Evolutionary conservation across 2,797 vertebrate genomes (phyloP).

Genomic region (Lacerta agilis): DNA sequence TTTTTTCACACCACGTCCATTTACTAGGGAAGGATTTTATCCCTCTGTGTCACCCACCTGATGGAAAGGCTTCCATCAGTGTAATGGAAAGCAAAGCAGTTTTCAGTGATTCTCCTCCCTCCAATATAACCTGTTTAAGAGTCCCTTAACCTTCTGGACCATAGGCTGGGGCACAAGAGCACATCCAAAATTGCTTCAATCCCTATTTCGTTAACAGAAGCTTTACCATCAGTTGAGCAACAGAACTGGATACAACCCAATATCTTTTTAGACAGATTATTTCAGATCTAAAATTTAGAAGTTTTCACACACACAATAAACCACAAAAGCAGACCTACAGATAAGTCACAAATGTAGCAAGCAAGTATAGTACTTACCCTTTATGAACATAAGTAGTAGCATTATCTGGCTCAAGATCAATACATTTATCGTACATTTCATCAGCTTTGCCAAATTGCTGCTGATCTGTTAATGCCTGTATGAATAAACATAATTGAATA

Average conservation of each 20-base stretch:
- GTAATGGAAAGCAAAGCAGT: no score
- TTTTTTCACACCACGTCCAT: neutral
- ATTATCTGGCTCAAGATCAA: slow-evolving; percentile 97
- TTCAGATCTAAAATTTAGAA: slow-evolving; percentile 1
- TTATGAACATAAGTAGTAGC: slow-evolving; percentile 99
- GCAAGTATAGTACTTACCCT: slow-evolving; percentile 83
- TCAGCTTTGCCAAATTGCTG: slow-evolving; percentile 98
- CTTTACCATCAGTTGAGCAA: neutral
- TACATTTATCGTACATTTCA: slow-evolving; percentile 99
- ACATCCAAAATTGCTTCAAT: no score
- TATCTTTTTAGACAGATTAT: neutral
- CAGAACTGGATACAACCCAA: no score
- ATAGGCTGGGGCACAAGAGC: no score
- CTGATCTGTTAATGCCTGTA: slow-evolving; percentile 96
- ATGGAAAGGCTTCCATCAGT: no score
- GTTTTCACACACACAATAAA: neutral
- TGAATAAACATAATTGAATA: slow-evolving; percentile 60
- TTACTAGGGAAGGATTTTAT: no score
- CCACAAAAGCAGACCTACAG: neutral
- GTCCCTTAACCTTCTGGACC: no score
- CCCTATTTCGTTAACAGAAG: neutral
- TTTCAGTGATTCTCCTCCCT: no score
- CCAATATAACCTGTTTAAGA: no score
- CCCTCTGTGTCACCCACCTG: no score
- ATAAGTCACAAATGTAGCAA: neutral